A percentile compares a stretch with the other conserved stretches of the same genome.
phyloP scores from a whole-genome alignment of 2,888 invertebrate species.

The Cactoblastis cactorum region DNA sequence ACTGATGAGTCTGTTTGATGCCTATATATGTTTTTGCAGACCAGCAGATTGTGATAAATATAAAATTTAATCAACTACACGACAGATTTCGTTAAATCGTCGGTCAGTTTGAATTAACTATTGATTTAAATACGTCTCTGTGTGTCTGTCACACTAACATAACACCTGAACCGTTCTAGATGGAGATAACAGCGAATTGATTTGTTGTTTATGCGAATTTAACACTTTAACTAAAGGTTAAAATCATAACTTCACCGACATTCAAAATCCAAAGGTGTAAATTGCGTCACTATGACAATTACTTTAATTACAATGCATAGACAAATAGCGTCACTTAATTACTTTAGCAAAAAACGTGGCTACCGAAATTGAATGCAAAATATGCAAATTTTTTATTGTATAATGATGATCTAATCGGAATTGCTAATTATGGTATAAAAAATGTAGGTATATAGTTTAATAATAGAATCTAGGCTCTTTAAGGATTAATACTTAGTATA shows the following conservation, averaged over 20 bases:
- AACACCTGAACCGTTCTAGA: background rate
- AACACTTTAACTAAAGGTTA: background rate
- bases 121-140: slow-evolving; percentile 30
- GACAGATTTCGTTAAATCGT: slow-evolving; percentile 29
- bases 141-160: slow-evolving; percentile 25
- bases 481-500: no score
- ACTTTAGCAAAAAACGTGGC: no score
- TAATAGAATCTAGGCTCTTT: no score
- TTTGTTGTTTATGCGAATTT: background rate
- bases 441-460: no score
- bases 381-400: no score
- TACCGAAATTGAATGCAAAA: no score
- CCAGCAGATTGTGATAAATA: slow-evolving; percentile 2
- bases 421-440: no score
- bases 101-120: slow-evolving; percentile 33
- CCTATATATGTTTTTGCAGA: background rate
- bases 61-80: background rate
- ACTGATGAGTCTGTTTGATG: background rate
- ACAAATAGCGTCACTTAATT: background rate
- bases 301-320: background rate
- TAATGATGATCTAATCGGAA: no score
- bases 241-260: background rate
- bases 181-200: slow-evolving; percentile 6
- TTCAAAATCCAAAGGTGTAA: background rate
- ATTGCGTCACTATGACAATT: background rate